These are phyloP conservation scores for Botia almorhae DNA, from an alignment of 2,797 vertebrate species.

Conservation along the genomic window DNA sequence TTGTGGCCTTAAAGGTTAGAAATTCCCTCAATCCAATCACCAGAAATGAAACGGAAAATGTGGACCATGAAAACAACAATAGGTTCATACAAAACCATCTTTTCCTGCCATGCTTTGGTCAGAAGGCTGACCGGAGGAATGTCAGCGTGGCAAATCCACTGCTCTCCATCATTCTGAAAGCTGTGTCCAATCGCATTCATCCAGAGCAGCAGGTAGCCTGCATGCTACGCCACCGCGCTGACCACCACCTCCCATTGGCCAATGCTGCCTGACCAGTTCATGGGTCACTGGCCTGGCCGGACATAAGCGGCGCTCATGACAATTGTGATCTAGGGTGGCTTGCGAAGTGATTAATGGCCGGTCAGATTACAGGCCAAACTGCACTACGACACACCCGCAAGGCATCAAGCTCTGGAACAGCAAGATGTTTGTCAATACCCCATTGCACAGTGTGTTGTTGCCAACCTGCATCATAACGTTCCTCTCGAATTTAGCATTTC, in stretches of 20 bases:
- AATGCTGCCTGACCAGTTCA: constrained; percentile 80
- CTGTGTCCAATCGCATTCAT: constrained; percentile 93
- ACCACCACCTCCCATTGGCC: constrained; percentile 77
- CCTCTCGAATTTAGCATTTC: constrained; percentile 26
- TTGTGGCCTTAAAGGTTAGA: constrained; percentile 34
- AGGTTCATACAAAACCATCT: constrained; percentile 63
- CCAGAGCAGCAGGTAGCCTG: constrained; percentile 93
- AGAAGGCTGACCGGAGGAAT: constrained; percentile 66
- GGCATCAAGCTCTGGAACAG: constrained; percentile 54
- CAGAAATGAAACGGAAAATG: constrained; percentile 46
- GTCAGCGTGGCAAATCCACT: constrained; percentile 82
- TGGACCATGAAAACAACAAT: constrained; percentile 48
- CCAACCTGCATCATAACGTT: constrained; percentile 34
- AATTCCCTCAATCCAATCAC: constrained; percentile 15
- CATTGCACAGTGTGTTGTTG: constrained; percentile 36
- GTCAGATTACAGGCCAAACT: constrained; percentile 61
- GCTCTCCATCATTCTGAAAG: constrained; percentile 89
- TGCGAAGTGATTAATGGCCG: constrained; percentile 80
- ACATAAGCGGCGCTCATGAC: constrained; percentile 82
- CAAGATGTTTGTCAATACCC: constrained; percentile 53
- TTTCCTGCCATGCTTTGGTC: constrained; percentile 63
- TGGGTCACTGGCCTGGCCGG: constrained; percentile 86
- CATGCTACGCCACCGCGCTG: constrained; percentile 77
- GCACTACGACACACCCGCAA: constrained; percentile 56
- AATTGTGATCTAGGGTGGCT: constrained; percentile 71